These are phyloP conservation scores for Plutella xylostella DNA, from an alignment of 2,888 invertebrate species.

Conservation along the genomic window DNA sequence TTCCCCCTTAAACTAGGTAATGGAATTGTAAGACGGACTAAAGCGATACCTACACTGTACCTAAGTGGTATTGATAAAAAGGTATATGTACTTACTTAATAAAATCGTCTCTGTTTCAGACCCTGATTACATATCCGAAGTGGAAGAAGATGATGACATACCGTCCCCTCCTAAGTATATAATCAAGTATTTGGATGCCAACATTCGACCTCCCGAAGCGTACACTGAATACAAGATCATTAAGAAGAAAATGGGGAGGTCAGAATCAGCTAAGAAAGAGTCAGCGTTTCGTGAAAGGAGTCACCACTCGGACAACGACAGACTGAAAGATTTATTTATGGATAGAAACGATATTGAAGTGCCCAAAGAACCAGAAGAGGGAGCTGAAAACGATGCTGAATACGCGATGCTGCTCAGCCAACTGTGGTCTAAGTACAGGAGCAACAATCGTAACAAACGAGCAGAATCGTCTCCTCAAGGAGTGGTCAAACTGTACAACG, in stretches of 20 bases:
- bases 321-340: conserved; percentile 48
- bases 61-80: too few species aligned
- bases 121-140: neutral
- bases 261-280: conserved; percentile 21
- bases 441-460: conserved; percentile 44
- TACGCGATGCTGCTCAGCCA: conserved; percentile 66
- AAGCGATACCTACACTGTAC: too few species aligned
- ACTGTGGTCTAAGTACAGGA: conserved; percentile 70
- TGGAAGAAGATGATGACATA: conserved; percentile 3
- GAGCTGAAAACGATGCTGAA: conserved; percentile 55
- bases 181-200: conserved; percentile 23
- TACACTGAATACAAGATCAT: conserved; percentile 66
- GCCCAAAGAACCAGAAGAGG: conserved; percentile 31
- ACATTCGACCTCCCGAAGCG: conserved; percentile 56
- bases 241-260: conserved; percentile 44
- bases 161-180: neutral
- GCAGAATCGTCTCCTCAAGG: conserved; percentile 46
- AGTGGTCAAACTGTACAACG: conserved; percentile 56
- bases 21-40: too few species aligned
- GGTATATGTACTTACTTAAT: too few species aligned
- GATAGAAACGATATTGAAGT: conserved; percentile 41
- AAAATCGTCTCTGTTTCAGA: neutral
- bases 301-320: conserved; percentile 51
- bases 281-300: conserved; percentile 57
- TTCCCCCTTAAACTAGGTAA: too few species aligned